Base-by-base conservation (phyloP, 2,888 invertebrate genomes). In the Orgyia antiqua region DNA sequence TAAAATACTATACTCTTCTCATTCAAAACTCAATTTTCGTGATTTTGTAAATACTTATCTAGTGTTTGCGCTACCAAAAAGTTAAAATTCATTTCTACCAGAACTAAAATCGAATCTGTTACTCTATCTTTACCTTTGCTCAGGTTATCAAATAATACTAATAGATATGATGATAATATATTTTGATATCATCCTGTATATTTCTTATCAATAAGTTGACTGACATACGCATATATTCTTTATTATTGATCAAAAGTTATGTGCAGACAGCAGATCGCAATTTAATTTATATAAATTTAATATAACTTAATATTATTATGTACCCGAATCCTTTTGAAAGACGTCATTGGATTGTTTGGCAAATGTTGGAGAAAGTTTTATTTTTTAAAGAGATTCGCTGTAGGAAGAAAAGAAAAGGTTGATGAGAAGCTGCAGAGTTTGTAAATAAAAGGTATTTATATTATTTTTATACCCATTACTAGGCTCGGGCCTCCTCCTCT, bases 321-420 rank as follows among this genome's bases (percentile, higher is more conserved):
- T 89, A 87, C 55, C 88, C 88, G n/a, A 89, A 89, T 61, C 89
- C 89, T 10, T 88, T 89, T 63, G 87, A 88, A 36, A 80, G 89
- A 47, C 88, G 87, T 37, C 89, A 89, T 65, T 88, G 87, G 37
- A 87, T 87, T 23, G 88, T 89, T 48, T 77, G 89, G 31, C 88
- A 88, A 54, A 79, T 88, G 57, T 65, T 89, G 43, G 89, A 89
- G 50, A 80, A 77, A 29, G 31, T 31, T 11, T 62, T 88, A 23
- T 59, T 88, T 39, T 74, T 49, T 12, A 43, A 44, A 33, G 47
- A 43, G 20, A 33, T 35, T 6, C 31, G 41, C 4, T 29, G 25
- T n/a, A 42, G 33, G 23, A 42, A 37, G 31, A 48, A 39, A 18
- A 27, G 45, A 21, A 39, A 31, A 15, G 51, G 51, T 32, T 51